These are phyloP conservation scores for Ochropleura leucogaster DNA, from an alignment of 2,888 invertebrate species.

Conservation along the genomic window DNA sequence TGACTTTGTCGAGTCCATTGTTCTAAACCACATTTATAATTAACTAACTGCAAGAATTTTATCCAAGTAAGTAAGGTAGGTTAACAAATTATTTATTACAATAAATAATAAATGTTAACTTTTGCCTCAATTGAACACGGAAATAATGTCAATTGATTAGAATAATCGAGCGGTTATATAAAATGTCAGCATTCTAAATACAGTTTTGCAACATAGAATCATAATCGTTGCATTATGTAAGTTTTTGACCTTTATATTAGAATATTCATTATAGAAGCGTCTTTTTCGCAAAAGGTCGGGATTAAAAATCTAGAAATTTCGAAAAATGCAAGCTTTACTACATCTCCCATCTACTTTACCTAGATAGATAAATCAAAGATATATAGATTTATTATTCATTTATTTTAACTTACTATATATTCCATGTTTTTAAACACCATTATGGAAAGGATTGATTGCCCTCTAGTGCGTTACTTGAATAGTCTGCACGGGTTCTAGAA, in stretches of 20 bases:
- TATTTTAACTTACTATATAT: neutral
- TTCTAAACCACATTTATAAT: conserved; percentile 4
- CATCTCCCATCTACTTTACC: neutral
- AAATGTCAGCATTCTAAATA: conserved; percentile 38
- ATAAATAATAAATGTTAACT: conserved; percentile 31
- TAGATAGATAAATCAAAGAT: too few species aligned
- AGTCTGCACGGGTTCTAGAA: too few species aligned
- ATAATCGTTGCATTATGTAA: conserved; percentile 15
- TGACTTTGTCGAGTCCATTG: conserved; percentile 9
- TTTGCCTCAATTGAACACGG: conserved; percentile 50
- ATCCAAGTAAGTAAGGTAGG: neutral
- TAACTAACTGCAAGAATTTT: conserved; percentile 11
- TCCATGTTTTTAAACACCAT: neutral
- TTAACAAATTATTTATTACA: neutral
- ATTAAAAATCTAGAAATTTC: neutral
- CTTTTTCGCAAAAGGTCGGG: neutral
- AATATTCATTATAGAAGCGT: neutral
- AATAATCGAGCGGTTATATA: conserved; percentile 33
- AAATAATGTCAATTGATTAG: conserved; percentile 31
- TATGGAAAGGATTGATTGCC: too few species aligned
- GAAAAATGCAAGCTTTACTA: neutral
- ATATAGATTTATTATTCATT: too few species aligned
- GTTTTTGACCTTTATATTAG: conserved; percentile 17
- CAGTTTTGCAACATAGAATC: conserved; percentile 32
- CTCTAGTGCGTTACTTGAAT: too few species aligned